Conservation (phyloP, 1,140 invertebrate genomes). For the Lepidurus arcticus region DNA sequence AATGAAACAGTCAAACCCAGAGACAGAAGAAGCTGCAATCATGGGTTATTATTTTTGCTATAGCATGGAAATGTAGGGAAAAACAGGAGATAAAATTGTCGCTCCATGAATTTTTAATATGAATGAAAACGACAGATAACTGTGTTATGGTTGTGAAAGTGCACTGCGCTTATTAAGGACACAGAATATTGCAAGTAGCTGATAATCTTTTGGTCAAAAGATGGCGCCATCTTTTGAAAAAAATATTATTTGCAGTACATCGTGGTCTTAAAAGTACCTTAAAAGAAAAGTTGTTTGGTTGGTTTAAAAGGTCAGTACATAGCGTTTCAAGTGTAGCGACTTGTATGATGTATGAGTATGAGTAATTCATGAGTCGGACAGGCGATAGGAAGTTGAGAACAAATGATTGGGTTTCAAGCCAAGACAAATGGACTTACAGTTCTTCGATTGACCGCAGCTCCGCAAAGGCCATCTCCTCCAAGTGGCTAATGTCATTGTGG, state of each 20-base stretch:
- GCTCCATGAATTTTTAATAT: background rate
- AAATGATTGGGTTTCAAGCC: background rate
- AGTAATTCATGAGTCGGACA: background rate
- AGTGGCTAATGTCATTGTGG: constrained; percentile 73
- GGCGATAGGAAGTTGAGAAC: constrained; percentile 1
- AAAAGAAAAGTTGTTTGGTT: background rate
- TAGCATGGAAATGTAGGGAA: background rate
- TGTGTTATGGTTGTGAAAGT: constrained; percentile 34
- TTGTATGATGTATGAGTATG: background rate
- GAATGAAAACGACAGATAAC: background rate
- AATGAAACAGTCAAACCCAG: background rate
- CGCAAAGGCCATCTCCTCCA: constrained; percentile 78
- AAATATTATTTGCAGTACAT: too few species aligned
- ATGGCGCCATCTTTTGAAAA: too few species aligned
- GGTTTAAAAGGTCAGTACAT: background rate
- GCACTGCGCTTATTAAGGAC: background rate
- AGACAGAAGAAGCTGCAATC: constrained; percentile 12
- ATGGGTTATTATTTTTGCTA: background rate
- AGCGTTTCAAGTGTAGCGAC: background rate
- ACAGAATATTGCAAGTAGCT: too few species aligned
- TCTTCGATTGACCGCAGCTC: constrained; percentile 69
- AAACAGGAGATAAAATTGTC: constrained; percentile 8
- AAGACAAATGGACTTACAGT: constrained; percentile 63
- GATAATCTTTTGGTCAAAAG: too few species aligned
- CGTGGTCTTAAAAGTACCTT: too few species aligned